Evolutionary conservation across 1,140 invertebrate genomes (phyloP).

Genomic region (Drosophila kohkoa): DNA sequence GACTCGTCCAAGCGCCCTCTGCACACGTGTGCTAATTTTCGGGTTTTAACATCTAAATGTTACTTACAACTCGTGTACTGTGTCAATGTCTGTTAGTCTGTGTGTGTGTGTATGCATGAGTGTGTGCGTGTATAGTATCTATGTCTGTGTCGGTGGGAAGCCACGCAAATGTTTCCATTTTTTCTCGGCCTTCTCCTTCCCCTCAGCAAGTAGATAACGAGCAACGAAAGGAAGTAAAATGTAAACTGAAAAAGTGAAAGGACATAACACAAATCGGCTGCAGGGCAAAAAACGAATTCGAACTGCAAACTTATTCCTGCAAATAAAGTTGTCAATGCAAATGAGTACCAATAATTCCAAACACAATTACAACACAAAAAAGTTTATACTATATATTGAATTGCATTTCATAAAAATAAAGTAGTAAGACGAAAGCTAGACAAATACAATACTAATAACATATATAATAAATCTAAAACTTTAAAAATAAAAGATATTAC

Average conservation of each 20-base stretch:
- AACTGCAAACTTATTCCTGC: background rate
- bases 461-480: too few relatives aligned
- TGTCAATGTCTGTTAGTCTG: background rate
- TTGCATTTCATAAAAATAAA: too few relatives aligned
- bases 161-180: slow-evolving; percentile 22
- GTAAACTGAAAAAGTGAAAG: slow-evolving; percentile 7
- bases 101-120: background rate
- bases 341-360: too few relatives aligned
- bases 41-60: slow-evolving; percentile 42
- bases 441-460: too few relatives aligned
- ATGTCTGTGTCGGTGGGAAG: slow-evolving; percentile 24
- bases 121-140: too few relatives aligned
- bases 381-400: too few relatives aligned
- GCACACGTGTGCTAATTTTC: slow-evolving; percentile 50
- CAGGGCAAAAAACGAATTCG: background rate
- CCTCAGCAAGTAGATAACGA: background rate
- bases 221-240: background rate
- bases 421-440: too few relatives aligned
- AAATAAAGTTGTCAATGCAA: too few relatives aligned
- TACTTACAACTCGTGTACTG: slow-evolving; percentile 14
- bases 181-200: background rate
- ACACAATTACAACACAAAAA: too few relatives aligned
- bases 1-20: slow-evolving; percentile 23
- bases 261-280: slow-evolving; percentile 20
- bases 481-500: too few relatives aligned